Evolutionary conservation across 2,797 vertebrate genomes (phyloP), one percentile per base, ranked within the genome.

Genomic region (Micrastur ruficollis): DNA sequence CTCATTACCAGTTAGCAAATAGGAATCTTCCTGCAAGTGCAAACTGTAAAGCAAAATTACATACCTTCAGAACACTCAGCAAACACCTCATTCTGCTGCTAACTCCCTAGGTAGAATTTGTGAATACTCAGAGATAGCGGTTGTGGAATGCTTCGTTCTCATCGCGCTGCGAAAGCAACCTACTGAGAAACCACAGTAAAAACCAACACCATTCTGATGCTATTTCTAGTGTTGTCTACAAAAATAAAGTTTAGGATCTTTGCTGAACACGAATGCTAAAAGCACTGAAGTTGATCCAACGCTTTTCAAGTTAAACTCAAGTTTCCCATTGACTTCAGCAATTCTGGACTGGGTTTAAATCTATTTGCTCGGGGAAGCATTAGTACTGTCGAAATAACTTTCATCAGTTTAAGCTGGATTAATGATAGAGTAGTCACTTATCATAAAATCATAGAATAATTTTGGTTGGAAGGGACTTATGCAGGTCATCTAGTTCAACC

Each of bases 381-480:
- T 75, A 81, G 49, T 34, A 47, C 52, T 86, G 86, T 80, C 86
- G 90, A 87, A 90, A 67, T 87, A 11, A 87, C 47, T 97, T 95
- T 52, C 79, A 80, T 92, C 93, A 73, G 21, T 50, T 81, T 93
- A 89, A 94, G 21, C 9, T 86, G 73, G 66, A 93, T 90, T 95
- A 89, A 70, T 50, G 65, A 79, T 73, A 55, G 34, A 16, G 58
- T 40, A 74, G 56, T 91, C 91, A 91, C 59, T 78, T 81, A 34
- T 67, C 40, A 61, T 90, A 81, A 94, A 84, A 92, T 96, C 91
- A 66, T n/a, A 70, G 63, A 92, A 68, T 58, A 90, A 68, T 90
- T 94, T 68, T 89, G 61, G 34, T 81, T 89, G 21, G 20, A 90
- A 84, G 38, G 76, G 19, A 50, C 25, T 81, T 86, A 20, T 62